These are phyloP conservation scores for Antennarius striatus DNA, from an alignment of 2,113 vertebrate species.

Conservation along the genomic window DNA sequence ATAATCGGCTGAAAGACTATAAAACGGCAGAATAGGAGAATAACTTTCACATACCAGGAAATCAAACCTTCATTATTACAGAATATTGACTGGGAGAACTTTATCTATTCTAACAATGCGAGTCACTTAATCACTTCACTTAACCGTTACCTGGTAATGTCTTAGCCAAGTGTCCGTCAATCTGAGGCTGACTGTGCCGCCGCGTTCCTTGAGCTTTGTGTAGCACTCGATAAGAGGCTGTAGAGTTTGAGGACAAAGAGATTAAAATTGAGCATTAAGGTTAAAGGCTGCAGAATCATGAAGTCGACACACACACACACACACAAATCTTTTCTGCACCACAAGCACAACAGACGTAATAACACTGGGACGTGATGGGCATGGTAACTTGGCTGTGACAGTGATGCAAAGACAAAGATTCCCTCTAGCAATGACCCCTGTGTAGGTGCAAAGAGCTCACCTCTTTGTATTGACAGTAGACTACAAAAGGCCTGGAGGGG, in stretches of 20 bases:
- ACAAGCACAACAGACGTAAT: conserved; percentile 25
- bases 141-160: conserved; percentile 89
- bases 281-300: conserved; percentile 3
- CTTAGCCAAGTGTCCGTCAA: conserved; percentile 95
- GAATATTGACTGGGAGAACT: not conserved
- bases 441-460: conserved; percentile 70
- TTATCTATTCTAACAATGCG: not conserved
- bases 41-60: too few species aligned
- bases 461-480: conserved; percentile 97
- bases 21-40: too few species aligned
- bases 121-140: not conserved
- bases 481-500: conserved; percentile 94
- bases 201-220: conserved; percentile 90
- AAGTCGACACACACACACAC: not conserved
- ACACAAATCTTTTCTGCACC: conserved; percentile 20
- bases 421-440: too few species aligned
- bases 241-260: conserved; percentile 1
- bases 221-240: conserved; percentile 95
- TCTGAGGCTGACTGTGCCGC: conserved; percentile 88
- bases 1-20: too few species aligned
- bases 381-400: conserved; percentile 14
- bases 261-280: conserved; percentile 3
- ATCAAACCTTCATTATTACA: not conserved
- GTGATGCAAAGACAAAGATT: conserved; percentile 1
- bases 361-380: conserved; percentile 5